phyloP scores from a whole-genome alignment of 2,888 invertebrate species.

The Drosophila monieri region DNA sequence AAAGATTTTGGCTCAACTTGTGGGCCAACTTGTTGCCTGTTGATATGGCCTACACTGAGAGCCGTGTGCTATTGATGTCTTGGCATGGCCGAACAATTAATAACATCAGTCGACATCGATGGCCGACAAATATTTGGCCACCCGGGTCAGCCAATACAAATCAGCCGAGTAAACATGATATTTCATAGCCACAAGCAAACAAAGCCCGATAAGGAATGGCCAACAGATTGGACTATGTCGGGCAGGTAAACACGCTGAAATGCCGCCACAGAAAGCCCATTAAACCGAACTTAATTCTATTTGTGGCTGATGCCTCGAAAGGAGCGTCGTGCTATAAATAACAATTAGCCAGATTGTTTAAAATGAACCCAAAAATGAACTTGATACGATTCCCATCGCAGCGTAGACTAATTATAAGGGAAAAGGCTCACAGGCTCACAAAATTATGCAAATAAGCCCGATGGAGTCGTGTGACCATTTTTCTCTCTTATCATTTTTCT shows the following conservation, averaged over 20 bases:
- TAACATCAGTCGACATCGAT: constrained; percentile 16
- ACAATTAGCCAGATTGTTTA: constrained; percentile 75
- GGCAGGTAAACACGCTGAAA: constrained; percentile 24
- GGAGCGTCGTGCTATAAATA: constrained; percentile 65
- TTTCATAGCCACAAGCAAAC: constrained; percentile 27
- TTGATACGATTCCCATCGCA: constrained; percentile 30
- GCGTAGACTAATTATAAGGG: constrained; percentile 60
- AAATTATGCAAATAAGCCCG: constrained; percentile 40
- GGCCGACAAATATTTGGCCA: constrained; percentile 33
- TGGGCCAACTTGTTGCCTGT: not conserved
- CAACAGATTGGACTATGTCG: constrained; percentile 1
- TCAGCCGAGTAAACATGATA: constrained; percentile 42
- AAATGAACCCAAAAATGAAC: constrained; percentile 51
- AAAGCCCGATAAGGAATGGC: constrained; percentile 25
- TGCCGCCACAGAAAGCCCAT: constrained; percentile 41
- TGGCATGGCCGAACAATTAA: constrained; percentile 21
- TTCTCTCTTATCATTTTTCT: not conserved
- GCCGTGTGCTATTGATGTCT: not conserved
- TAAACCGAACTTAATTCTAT: constrained; percentile 70
- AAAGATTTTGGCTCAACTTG: not conserved
- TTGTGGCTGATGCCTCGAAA: constrained; percentile 41
- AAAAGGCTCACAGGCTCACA: constrained; percentile 20
- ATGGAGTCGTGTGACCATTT: constrained; percentile 4
- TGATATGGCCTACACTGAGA: not conserved
- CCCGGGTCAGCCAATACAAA: constrained; percentile 11